phyloP scores from a whole-genome alignment of 2,888 invertebrate species.

The Caenorhabditis sulstoni region DNA sequence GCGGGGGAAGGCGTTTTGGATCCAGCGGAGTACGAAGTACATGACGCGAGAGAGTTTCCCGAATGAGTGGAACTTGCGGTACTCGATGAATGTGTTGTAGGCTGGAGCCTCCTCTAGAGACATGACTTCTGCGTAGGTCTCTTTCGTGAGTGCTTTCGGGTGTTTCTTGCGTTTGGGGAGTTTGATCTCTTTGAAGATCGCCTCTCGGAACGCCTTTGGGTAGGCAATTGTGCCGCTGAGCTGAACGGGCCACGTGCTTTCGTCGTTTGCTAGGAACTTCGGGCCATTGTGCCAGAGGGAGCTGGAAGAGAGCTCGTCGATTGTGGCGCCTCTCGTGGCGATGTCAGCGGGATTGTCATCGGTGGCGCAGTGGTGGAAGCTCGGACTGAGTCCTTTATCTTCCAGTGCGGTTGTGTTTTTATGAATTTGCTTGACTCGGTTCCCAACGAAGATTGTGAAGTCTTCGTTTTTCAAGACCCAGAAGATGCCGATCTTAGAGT shows the following conservation, averaged over 20 bases:
- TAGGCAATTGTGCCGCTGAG: not conserved
- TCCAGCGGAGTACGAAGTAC: no score
- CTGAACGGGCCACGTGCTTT: conserved; percentile 3
- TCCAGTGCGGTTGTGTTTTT: not conserved
- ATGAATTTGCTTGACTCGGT: conserved; percentile 1
- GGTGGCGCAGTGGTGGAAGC: conserved; percentile 66
- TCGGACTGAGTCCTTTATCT: not conserved
- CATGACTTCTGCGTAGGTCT: no score
- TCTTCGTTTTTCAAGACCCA: conserved; percentile 29
- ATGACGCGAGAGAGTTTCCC: no score
- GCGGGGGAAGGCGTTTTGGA: not conserved
- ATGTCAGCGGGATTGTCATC: conserved; percentile 78
- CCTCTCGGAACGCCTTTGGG: conserved; percentile 11
- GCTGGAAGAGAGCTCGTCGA: conserved; percentile 29
- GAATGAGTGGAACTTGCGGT: no score
- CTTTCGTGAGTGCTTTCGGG: no score
- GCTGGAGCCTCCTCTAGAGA: no score
- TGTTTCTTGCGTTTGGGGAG: not conserved
- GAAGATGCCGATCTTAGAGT: conserved; percentile 35
- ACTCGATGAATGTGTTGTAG: no score
- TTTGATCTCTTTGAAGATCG: not conserved
- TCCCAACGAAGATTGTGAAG: not conserved
- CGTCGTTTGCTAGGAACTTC: not conserved
- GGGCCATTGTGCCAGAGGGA: conserved; percentile 36
- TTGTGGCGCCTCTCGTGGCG: conserved; percentile 67